Conservation (phyloP, 2,113 vertebrate species). For the Hippocampus guttulatus region DNA sequence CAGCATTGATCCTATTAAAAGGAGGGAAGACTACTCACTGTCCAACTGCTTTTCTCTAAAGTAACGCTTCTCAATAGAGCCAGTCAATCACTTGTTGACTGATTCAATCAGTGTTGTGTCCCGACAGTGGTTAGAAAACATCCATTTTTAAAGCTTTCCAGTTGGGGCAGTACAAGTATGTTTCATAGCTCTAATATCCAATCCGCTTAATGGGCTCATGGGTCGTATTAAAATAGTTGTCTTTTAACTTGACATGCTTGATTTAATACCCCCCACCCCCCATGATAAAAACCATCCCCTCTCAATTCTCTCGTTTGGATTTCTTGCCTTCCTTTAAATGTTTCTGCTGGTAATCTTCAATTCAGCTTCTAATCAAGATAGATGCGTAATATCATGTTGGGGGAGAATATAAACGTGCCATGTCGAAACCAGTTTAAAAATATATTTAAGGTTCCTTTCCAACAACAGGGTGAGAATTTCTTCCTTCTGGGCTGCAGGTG, state of each 20-base stretch:
- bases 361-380: neutral
- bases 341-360: constrained; percentile 12
- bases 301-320: constrained; percentile 18
- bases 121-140: constrained; percentile 59
- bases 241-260: constrained; percentile 34
- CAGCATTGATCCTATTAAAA: constrained; percentile 60
- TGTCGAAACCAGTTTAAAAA: constrained; percentile 19
- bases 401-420: neutral
- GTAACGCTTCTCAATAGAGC: constrained; percentile 57
- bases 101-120: constrained; percentile 65
- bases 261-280: constrained; percentile 27
- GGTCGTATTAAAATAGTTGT: constrained; percentile 42
- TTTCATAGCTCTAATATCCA: constrained; percentile 61
- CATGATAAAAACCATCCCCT: constrained; percentile 34
- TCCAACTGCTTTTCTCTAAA: constrained; percentile 55
- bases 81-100: constrained; percentile 66
- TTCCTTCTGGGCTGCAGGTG: constrained; percentile 50
- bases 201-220: constrained; percentile 59
- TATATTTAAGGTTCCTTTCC: constrained; percentile 26
- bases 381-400: constrained; percentile 1
- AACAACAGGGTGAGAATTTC: constrained; percentile 31
- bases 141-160: constrained; percentile 63
- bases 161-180: constrained; percentile 44
- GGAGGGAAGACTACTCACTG: constrained; percentile 22
- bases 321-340: constrained; percentile 15